These are phyloP conservation scores for Tillus elongatus DNA, from an alignment of 2,888 invertebrate genomes.

Conservation along the genomic window DNA sequence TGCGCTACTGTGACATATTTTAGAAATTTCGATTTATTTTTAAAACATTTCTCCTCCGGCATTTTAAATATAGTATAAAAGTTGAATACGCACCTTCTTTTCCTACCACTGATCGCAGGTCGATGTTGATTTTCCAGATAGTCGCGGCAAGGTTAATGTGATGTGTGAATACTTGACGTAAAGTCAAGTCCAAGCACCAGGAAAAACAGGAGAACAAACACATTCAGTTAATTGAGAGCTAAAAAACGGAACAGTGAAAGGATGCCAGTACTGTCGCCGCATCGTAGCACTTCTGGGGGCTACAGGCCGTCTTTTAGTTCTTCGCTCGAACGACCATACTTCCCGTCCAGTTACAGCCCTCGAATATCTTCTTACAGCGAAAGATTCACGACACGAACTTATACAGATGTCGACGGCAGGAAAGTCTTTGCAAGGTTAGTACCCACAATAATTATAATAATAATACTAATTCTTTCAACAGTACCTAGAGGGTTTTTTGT, in stretches of 20 bases:
- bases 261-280: constrained; percentile 54
- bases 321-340: constrained; percentile 48
- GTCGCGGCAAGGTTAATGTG: not conserved
- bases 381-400: constrained; percentile 47
- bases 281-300: constrained; percentile 42
- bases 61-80: not conserved
- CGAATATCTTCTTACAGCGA: constrained; percentile 44
- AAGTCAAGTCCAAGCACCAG: too few species aligned
- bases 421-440: constrained; percentile 40
- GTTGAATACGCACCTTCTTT: not conserved
- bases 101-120: not conserved
- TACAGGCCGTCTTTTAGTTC: constrained; percentile 47
- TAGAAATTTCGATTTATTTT: constrained; percentile 1
- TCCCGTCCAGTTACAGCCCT: constrained; percentile 41
- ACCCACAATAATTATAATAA: too few species aligned
- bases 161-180: too few species aligned
- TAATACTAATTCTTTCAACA: too few species aligned
- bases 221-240: too few species aligned
- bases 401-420: constrained; percentile 48
- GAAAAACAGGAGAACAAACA: too few species aligned
- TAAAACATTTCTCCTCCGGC: not conserved
- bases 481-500: too few species aligned
- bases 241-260: too few species aligned
- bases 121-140: not conserved
- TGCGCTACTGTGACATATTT: constrained; percentile 1